Evolutionary conservation across 2,888 invertebrate genomes (phyloP).

Genomic region (Lycia hirtaria): DNA sequence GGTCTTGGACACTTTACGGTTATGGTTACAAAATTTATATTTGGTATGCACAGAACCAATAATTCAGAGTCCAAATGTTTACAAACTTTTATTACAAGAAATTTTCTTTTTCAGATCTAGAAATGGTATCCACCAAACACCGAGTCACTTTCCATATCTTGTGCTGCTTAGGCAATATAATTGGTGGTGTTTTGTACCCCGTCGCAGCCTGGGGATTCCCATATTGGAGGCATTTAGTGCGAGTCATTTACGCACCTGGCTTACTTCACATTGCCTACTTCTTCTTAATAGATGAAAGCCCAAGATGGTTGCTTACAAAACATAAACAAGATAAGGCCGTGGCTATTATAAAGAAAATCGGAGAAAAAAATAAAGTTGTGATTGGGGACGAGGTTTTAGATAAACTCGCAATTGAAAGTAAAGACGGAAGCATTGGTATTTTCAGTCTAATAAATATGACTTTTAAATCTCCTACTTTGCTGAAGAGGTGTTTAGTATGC

Average conservation of each 20-base stretch:
- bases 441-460: conserved; percentile 59
- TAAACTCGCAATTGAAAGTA: conserved; percentile 46
- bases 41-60: too few species aligned
- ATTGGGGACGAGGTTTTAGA: conserved; percentile 59
- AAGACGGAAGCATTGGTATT: conserved; percentile 53
- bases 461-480: conserved; percentile 60
- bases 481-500: conserved; percentile 69
- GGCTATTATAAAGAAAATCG: conserved; percentile 86
- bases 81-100: too few species aligned
- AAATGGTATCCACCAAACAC: conserved; percentile 66
- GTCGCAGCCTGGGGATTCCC: conserved; percentile 73
- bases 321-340: conserved; percentile 87
- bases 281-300: conserved; percentile 89
- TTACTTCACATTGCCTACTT: conserved; percentile 87
- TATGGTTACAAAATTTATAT: too few species aligned
- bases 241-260: conserved; percentile 88
- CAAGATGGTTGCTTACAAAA: conserved; percentile 92
- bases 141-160: conserved; percentile 61
- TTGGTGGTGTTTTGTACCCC: conserved; percentile 57
- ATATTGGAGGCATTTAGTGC: conserved; percentile 89
- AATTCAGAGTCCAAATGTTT: too few species aligned
- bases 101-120: conserved; percentile 70
- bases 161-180: conserved; percentile 54
- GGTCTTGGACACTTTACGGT: too few species aligned
- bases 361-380: conserved; percentile 71